A percentile compares a stretch with the other conserved stretches of the same genome.
phyloP scores from a whole-genome alignment of 2,113 vertebrate species.

The Trichechus manatus region DNA sequence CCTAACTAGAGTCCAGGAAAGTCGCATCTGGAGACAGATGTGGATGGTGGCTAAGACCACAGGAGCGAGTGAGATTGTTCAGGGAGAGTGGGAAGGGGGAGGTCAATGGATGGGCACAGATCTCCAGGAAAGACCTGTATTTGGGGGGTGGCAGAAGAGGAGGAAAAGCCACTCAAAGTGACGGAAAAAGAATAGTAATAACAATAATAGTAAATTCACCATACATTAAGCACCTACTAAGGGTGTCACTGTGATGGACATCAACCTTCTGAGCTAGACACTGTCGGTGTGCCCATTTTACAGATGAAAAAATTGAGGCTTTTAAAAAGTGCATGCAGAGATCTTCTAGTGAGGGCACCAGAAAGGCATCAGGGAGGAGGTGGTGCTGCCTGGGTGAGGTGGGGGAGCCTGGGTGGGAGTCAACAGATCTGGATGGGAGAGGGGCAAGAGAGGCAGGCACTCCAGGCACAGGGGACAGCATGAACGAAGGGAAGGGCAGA shows the following conservation, averaged over 20 bases:
- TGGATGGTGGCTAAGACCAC: accelerated
- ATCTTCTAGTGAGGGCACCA: accelerated
- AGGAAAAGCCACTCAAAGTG: accelerated
- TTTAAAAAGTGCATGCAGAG: background rate
- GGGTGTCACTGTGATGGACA: accelerated
- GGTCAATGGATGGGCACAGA: accelerated
- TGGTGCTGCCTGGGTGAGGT: accelerated
- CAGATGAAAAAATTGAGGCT: background rate
- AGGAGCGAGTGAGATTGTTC: background rate
- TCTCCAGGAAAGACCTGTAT: background rate
- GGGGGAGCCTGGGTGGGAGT: accelerated
- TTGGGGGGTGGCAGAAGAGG: accelerated
- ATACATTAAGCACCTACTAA: accelerated
- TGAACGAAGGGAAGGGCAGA: accelerated
- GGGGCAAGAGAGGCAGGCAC: accelerated
- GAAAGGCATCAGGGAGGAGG: background rate
- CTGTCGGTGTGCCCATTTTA: accelerated
- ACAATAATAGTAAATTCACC: accelerated
- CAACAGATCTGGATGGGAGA: accelerated
- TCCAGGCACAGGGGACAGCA: background rate
- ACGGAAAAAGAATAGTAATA: accelerated
- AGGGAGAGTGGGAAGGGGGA: background rate
- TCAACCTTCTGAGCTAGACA: accelerated
- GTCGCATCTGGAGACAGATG: background rate
- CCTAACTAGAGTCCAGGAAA: accelerated